Evolutionary conservation across 2,113 vertebrate species (phyloP), one percentile per base, ranked within the genome.

Genomic region (Steatornis caripensis): DNA sequence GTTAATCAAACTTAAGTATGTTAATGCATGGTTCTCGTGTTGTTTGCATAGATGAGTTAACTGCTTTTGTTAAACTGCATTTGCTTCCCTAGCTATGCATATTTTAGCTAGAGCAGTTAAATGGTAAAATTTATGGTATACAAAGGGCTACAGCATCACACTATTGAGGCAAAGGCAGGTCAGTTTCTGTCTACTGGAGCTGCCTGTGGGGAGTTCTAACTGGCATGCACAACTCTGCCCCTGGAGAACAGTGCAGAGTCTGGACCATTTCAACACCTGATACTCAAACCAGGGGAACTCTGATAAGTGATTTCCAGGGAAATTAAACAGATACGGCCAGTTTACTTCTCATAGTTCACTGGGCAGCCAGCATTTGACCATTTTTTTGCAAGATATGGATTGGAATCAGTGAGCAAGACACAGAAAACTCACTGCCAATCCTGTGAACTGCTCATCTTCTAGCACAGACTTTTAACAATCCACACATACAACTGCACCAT

Each of bases 1-100:
- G 76, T 87, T 93, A 92, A 95, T 95, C 90, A 96, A 88, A 89
- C 61, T 70, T 86, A 92, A 96, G 61, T 96, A 93, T 74, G 71
- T 65, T 94, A 96, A 80, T 77, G 12, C 29, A 82, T 5, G 1
- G 41, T 90, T 87, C 57, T 75, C 6, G 5, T 65, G 62, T 74
- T 94, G 55, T 76, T 79, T 49, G 58, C 65, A 51, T 15, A 89
- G 72, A 80, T 70, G 41, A 86, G 51, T 72, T 90, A 92, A 84
- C 87, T 78, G 51, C 86, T 89, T 93, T 68, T 78, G 51, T 71
- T 68, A 51, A 93, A 87, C 34, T 15, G 57, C 27, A 18, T 53
- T 89, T 94, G 18, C 62, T 69, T 93, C 68, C 30, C 32, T 54
- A 54, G 45, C 32, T 62, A 43, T 4, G 23, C 0, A 0, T 7